These are phyloP conservation scores for Brachypteracias leptosomus DNA, from an alignment of 2,113 vertebrate species.

Conservation along the genomic window DNA sequence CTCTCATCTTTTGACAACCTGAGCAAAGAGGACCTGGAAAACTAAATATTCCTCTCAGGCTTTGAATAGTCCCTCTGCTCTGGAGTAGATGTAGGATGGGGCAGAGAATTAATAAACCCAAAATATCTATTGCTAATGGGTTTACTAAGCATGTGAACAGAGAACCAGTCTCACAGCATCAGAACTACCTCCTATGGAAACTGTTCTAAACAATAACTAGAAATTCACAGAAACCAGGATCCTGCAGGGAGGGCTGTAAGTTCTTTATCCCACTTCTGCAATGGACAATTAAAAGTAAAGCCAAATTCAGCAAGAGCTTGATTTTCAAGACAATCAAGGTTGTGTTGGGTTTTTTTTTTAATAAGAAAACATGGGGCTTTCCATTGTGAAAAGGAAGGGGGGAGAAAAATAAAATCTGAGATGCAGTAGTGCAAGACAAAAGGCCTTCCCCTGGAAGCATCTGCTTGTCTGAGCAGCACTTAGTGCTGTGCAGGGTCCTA, in stretches of 20 bases:
- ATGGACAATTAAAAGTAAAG: neutral
- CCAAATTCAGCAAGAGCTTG: neutral
- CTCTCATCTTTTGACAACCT: neutral
- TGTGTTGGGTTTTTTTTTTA: no score
- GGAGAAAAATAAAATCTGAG: neutral
- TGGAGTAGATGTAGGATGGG: neutral
- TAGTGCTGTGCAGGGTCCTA: neutral
- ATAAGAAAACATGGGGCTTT: no score
- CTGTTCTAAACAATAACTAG: neutral
- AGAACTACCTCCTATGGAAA: neutral
- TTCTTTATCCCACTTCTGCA: neutral
- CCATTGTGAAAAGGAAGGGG: neutral
- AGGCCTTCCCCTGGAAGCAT: neutral
- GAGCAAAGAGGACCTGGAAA: neutral
- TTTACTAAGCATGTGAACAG: neutral
- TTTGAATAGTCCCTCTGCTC: neutral
- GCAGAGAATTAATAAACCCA: neutral
- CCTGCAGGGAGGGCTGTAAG: neutral
- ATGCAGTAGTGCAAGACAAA: conserved; percentile 6
- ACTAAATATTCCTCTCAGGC: neutral
- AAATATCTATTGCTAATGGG: neutral
- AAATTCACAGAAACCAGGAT: neutral
- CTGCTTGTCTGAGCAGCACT: neutral
- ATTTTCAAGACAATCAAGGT: neutral
- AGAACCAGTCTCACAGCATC: neutral